phyloP scores from a whole-genome alignment of 1,140 invertebrate species.

The Brachionus rotundiformis region DNA sequence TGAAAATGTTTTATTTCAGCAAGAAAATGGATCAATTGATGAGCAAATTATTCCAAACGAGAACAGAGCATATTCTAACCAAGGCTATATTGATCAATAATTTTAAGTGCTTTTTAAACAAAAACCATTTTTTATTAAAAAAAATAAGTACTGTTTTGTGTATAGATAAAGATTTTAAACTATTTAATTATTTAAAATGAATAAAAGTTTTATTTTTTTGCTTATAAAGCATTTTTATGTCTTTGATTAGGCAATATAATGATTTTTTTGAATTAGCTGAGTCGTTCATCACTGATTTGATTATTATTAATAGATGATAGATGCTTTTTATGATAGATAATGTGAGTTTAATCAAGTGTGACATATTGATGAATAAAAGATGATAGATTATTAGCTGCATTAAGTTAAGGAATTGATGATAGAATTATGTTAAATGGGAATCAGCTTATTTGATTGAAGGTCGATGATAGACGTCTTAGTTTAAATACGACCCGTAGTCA shows the following conservation, averaged over 20 bases:
- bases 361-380: not conserved
- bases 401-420: not conserved
- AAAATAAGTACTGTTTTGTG: not conserved
- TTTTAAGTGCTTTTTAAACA: not conserved
- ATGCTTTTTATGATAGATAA: not conserved
- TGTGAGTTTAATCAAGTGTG: not conserved
- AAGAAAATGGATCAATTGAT: slow-evolving; percentile 2
- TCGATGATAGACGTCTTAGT: not conserved
- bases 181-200: not conserved
- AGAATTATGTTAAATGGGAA: no score
- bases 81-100: not conserved
- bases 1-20: slow-evolving; percentile 7
- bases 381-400: not conserved
- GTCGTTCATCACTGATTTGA: not conserved
- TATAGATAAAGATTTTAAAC: not conserved
- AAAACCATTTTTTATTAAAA: not conserved
- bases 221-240: not conserved
- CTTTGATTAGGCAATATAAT: not conserved
- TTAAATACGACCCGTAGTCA: not conserved
- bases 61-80: not conserved
- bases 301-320: not conserved
- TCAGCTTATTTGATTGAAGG: no score
- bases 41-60: not conserved
- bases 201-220: not conserved
- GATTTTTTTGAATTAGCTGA: not conserved